Conservation (phyloP, 2,113 vertebrate genomes). For the Hydrolagus affinis region DNA sequence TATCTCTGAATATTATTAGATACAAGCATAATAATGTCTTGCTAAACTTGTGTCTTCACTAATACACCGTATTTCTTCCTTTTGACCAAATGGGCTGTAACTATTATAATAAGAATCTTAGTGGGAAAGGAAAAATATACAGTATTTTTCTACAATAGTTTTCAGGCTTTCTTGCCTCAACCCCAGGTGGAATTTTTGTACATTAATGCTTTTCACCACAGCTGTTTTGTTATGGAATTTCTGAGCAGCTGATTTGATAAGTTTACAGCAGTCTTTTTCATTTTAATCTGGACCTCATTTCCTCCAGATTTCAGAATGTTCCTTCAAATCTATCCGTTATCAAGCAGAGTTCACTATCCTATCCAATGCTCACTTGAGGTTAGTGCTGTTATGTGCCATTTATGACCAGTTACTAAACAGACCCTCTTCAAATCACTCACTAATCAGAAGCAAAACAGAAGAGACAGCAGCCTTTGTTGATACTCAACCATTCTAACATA, state of each 20-base stretch:
- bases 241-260: not conserved
- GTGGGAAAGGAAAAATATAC: too few species aligned
- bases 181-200: not conserved
- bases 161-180: not conserved
- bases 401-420: not conserved
- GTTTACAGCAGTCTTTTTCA: too few species aligned
- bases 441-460: not conserved
- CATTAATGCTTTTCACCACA: not conserved
- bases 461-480: constrained; percentile 6
- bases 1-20: not conserved
- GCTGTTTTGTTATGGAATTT: not conserved
- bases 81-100: not conserved
- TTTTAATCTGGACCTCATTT: too few species aligned
- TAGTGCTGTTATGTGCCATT: not conserved
- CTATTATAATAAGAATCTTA: not conserved
- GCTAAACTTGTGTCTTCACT: not conserved
- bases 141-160: not conserved
- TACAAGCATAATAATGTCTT: not conserved
- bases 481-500: not conserved
- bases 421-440: not conserved
- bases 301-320: not conserved
- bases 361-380: not conserved
- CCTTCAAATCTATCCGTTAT: not conserved
- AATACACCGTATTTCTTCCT: not conserved
- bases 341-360: not conserved